Percentiles rank a stretch among this genome's conserved stretches.
These are phyloP conservation scores for Amphipyra tragopoginis DNA, from an alignment of 2,888 invertebrate genomes.

Conservation along the genomic window DNA sequence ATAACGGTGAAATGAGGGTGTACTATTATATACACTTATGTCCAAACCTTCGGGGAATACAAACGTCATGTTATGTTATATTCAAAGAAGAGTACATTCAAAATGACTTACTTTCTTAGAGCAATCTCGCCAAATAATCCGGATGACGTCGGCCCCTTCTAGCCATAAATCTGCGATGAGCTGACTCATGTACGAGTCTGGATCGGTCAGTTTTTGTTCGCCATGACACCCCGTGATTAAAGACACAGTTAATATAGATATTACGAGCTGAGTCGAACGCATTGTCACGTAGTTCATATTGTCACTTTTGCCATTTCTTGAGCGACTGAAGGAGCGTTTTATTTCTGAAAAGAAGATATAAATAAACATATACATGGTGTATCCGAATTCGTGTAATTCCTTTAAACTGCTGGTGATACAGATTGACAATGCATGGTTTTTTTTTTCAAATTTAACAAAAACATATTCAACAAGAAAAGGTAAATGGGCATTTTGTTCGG, in stretches of 20 bases:
- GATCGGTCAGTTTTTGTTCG: slow-evolving; percentile 69
- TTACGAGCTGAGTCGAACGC: slow-evolving; percentile 62
- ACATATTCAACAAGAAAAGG: too few species aligned
- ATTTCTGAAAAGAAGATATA: slow-evolving; percentile 49
- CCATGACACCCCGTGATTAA: slow-evolving; percentile 68
- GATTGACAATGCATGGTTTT: too few species aligned
- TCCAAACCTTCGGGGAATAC: too few species aligned
- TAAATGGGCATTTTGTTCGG: too few species aligned
- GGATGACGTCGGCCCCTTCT: slow-evolving; percentile 82
- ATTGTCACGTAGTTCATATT: slow-evolving; percentile 73
- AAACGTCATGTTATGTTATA: too few species aligned
- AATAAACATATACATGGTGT: slow-evolving; percentile 2
- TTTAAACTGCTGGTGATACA: too few species aligned
- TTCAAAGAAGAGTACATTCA: background rate
- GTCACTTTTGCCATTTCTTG: slow-evolving; percentile 71
- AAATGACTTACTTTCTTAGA: slow-evolving; percentile 80
- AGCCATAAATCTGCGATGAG: slow-evolving; percentile 86
- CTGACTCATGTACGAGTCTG: slow-evolving; percentile 78
- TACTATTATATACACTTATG: too few species aligned
- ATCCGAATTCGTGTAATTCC: too few species aligned
- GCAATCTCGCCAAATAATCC: slow-evolving; percentile 86
- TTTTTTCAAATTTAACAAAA: too few species aligned
- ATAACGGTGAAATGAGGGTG: too few species aligned
- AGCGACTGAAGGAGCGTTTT: slow-evolving; percentile 36
- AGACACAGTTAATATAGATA: slow-evolving; percentile 65